Base-by-base conservation (phyloP, 1,140 invertebrate genomes). In the Manduca sexta region DNA sequence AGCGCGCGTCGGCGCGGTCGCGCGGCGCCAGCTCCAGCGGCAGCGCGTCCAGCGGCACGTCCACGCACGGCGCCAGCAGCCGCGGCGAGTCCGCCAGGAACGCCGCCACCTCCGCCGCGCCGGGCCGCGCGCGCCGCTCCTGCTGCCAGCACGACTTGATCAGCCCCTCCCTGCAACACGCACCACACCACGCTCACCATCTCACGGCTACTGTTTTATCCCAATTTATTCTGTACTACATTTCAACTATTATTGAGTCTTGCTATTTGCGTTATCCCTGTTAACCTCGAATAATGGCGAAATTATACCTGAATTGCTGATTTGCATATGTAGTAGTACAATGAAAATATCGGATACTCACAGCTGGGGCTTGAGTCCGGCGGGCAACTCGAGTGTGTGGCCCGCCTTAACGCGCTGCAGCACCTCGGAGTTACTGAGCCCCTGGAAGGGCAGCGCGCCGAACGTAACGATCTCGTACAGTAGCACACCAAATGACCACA, bases 401-500 rank as follows among this genome's bases (percentile, higher is more conserved):
- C 63, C 64, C 2, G 48, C 44, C 3, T 73, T 41, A 0, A 97
- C 93, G 68, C 91, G 89, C 12, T 92, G 91, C 39, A 95, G 78
- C 1, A 95, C 94, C 87, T 90, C 91, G 61, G 97, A 97, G 70
- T 94, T 57, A 29, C 55, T 52, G 11, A 57, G 42, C 0, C 55
- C 55, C 15, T 52, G 55, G 45, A 49, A 97, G 0, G 95, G 95
- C 70, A 94, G 94, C 63, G 91, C 94, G 0, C 95, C 95, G 74
- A 95, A 94, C 0, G 94, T 94, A 11, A 94, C 90, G 30, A 96
- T 91, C 70, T 96, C 95, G 67, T 93, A 94, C 0, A 97, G 76
- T 2, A 96, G 75, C 14, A 97, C 92, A 11, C 94, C 95, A 61
- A 92, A 95, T 29, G 93, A 93, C 94, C 94, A 96, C 13, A 96